A percentile compares a stretch with the other conserved stretches of the same genome.
These are phyloP conservation scores for Bungarus multicinctus DNA, from an alignment of 2,113 vertebrate species.

Conservation along the genomic window DNA sequence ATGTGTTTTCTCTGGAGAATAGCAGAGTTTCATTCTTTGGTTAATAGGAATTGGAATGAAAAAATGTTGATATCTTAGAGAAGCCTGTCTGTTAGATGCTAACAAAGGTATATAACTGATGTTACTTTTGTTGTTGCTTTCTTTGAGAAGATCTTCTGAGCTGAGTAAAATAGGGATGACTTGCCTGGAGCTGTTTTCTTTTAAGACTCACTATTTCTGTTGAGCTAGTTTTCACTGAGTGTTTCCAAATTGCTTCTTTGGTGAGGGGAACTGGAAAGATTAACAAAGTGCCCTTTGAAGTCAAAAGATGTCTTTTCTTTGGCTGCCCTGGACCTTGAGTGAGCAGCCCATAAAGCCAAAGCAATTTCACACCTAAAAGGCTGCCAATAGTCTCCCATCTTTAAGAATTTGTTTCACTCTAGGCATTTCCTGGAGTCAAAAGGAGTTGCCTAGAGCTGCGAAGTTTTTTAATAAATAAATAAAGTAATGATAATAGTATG, in stretches of 20 bases:
- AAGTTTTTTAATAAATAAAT: neutral
- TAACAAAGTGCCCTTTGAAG: conserved; percentile 13
- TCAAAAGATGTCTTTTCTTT: neutral
- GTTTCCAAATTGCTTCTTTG: conserved; percentile 15
- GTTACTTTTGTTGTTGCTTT: neutral
- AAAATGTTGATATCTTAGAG: neutral
- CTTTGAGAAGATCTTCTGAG: neutral
- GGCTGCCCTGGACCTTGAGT: neutral
- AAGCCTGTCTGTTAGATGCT: neutral
- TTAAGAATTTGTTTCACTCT: conserved; percentile 50
- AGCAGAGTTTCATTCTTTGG: neutral
- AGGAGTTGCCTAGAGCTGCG: neutral
- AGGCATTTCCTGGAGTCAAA: conserved; percentile 45
- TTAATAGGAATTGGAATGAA: neutral
- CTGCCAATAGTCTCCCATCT: conserved; percentile 50
- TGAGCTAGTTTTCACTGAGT: neutral
- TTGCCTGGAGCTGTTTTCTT: neutral
- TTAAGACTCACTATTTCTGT: neutral
- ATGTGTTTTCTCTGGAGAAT: neutral
- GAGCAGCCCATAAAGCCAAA: conserved; percentile 38
- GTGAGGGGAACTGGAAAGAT: conserved; percentile 27
- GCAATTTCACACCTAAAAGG: conserved; percentile 57
- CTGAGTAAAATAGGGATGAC: neutral
- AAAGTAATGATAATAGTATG: conserved; percentile 22
- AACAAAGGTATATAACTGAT: neutral